Base-by-base conservation (phyloP, 92 coral and sea anemone species). In the Actinernus sp. region DNA sequence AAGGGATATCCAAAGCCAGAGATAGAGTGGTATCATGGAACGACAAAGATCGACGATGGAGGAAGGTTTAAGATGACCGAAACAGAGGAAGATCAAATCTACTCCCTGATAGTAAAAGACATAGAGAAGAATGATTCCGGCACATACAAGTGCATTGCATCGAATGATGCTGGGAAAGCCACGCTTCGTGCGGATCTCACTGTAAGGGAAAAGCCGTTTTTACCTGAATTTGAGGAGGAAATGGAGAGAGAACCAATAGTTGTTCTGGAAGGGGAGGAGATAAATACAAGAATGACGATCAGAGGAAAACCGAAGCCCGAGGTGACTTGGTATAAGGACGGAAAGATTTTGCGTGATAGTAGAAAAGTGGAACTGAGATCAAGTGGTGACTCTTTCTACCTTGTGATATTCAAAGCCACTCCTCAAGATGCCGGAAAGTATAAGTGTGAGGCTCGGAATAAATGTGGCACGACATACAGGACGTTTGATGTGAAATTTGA, bases 291-390 rank as follows among this genome's bases (percentile, higher is more conserved):
- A 26, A 93, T 78, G 19, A 71, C 43, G 20, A 75, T 91, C 43
- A 87, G 78, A 24, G 97, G 97, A 18, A 91, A 77, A 60, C 99
- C 99, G 0, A 79, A 61, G 58, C 97, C 99, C 5, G 81, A 89
- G 32, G 81, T 95, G 6, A 85, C 94, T 34, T 95, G 99, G 99
- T 94, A 87, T 86, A 92, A 83, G 67, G 95, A 91, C 41, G 97
- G 93, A 33, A 58, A 57, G 17, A 87, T 46, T 3, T 62, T 94
- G 3, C 84, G 68, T 40, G 88, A 95, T 46, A 78, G 83, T 2
- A 82, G 88, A 63, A 88, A 88, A 29, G 12, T 86, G 2, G 50
- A 80, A 44, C 47, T 88, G 9, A 89, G 63, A 61, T 67, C 87
- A 26, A 86, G 83, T 11, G 90, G 81, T 5, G 97, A 85, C 46